phyloP scores from a whole-genome alignment of 2,113 vertebrate species.

The Hippoglossus stenolepis region DNA sequence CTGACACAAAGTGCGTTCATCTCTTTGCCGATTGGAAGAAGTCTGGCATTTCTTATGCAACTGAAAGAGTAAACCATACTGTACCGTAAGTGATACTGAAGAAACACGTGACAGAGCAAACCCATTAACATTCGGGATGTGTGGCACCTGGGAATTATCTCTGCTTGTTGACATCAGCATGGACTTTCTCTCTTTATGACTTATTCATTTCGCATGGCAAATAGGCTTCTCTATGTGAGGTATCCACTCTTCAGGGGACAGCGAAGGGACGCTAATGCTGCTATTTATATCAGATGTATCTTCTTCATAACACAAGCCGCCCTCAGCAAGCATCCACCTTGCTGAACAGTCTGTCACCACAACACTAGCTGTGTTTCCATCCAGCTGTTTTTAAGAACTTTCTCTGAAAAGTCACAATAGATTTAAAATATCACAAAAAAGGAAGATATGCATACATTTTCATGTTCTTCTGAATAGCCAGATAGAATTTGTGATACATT shows the following conservation, averaged over 20 bases:
- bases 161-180: conserved; percentile 43
- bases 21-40: not conserved
- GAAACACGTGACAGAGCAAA: conserved; percentile 23
- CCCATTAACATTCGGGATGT: conserved; percentile 51
- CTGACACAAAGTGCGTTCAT: conserved; percentile 7
- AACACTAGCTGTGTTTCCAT: not conserved
- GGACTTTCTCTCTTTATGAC: conserved; percentile 55
- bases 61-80: conserved; percentile 14
- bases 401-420: not conserved
- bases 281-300: conserved; percentile 43
- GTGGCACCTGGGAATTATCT: conserved; percentile 44
- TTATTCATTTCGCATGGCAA: conserved; percentile 66
- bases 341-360: conserved; percentile 10
- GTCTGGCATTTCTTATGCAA: conserved; percentile 44
- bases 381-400: not conserved
- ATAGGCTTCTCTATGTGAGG: conserved; percentile 30
- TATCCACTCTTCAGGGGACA: conserved; percentile 9
- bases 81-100: conserved; percentile 34
- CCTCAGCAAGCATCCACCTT: conserved; percentile 12
- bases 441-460: not conserved
- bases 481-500: not conserved
- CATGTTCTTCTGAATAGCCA: not conserved
- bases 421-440: not conserved
- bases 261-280: conserved; percentile 21
- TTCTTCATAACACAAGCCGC: not conserved